Evolutionary conservation across 2,113 vertebrate genomes (phyloP), one percentile per base, ranked within the genome.

Genomic region (Aegithalos caudatus): DNA sequence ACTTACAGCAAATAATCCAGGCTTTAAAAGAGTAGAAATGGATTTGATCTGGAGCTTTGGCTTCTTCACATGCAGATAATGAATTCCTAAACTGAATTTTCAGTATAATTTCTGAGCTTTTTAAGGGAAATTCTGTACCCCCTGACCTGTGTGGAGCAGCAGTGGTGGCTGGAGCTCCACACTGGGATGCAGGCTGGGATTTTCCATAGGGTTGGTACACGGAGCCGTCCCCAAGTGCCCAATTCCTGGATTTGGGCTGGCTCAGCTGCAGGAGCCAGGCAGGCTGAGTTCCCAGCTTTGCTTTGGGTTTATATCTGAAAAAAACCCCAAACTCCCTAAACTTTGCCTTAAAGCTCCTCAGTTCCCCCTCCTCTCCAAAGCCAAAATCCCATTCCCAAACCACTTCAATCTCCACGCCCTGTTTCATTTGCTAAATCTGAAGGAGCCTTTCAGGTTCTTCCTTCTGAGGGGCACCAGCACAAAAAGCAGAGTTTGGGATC

Each of bases 291-390:
- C 24, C 13, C 60, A 33, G 20, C 16, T 61, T 87, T 31, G 35
- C 81, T 92, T 95, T 95, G 94, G 23, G 88, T 94, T 94, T 54
- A 25, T 20, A 33, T 70, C 84, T 70, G 86, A 79, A 87, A 27
- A 27, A 77, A 62, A 79, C 19, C 65, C 53, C 73, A 28, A 65
- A 33, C 47, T 89, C 54, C 40, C 10, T 24, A 24, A 76, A 57
- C 71, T 95, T 85, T 64, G 21, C 87, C 51, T 69, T 89, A 48
- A 81, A 94, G 70, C 77, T 89, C 83, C 77, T 85, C 81, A n/a
- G n/a, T 19, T 19, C 10, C 20, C 44, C 19, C 88, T 74, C 77
- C 70, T 86, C 94, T 79, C 86, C 61, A 67, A 45, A 61, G 50
- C 64, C 38, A 56, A 87, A 81, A 82, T 83, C 91, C 18, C 64